phyloP scores from a whole-genome alignment of 2,113 vertebrate species.

The Lycaon pictus region DNA sequence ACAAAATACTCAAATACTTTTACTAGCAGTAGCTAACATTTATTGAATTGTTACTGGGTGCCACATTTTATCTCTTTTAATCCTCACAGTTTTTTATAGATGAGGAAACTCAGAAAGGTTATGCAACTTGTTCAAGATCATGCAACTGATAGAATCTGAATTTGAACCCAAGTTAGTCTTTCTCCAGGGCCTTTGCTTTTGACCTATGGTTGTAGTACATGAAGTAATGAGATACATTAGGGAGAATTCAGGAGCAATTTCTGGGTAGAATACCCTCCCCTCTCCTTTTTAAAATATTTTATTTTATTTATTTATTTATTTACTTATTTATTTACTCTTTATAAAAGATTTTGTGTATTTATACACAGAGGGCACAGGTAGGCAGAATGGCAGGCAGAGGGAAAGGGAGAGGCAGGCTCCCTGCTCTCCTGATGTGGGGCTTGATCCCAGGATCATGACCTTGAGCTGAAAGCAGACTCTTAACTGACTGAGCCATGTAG shows the following conservation, averaged over 20 bases:
- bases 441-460: too few relatives aligned
- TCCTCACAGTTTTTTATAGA: slow-evolving; percentile 38
- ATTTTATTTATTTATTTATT: too few relatives aligned
- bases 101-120: slow-evolving; percentile 28
- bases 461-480: too few relatives aligned
- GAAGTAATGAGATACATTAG: neutral
- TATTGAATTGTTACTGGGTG: slow-evolving; percentile 17
- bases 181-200: neutral
- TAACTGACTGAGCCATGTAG: too few relatives aligned
- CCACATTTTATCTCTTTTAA: slow-evolving; percentile 15
- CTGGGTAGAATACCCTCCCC: neutral
- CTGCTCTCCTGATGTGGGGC: too few relatives aligned
- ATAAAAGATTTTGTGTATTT: too few relatives aligned
- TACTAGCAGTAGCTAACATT: neutral
- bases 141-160: neutral
- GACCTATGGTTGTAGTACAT: neutral
- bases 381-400: too few relatives aligned
- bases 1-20: slow-evolving; percentile 58
- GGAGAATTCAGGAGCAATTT: slow-evolving; percentile 46
- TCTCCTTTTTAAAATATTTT: neutral
- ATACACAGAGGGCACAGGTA: too few relatives aligned
- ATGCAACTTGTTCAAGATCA: slow-evolving; percentile 29
- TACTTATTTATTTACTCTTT: too few relatives aligned
- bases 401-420: too few relatives aligned
- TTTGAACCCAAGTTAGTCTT: slow-evolving; percentile 45